phyloP scores from a whole-genome alignment of 2,113 vertebrate species.

The Hippocampus barbouri region DNA sequence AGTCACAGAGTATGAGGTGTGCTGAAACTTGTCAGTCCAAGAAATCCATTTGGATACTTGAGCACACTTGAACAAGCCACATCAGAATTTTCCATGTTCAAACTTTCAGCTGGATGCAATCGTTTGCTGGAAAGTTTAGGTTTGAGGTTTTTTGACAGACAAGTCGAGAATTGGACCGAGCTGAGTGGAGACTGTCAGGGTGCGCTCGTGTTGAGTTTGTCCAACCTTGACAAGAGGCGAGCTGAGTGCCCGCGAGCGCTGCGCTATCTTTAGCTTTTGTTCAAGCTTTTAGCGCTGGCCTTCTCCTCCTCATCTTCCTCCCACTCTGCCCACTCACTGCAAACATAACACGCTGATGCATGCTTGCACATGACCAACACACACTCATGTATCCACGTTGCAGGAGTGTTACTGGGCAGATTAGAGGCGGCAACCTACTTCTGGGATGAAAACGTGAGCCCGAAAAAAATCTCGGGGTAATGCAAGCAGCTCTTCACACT shows the following conservation, averaged over 20 bases:
- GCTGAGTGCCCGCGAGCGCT: constrained; percentile 66
- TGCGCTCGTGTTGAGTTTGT: constrained; percentile 7
- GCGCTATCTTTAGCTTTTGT: constrained; percentile 74
- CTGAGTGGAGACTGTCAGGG: constrained; percentile 10
- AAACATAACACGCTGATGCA: constrained; percentile 51
- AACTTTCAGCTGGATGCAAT: background rate
- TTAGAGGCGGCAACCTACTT: constrained; percentile 62
- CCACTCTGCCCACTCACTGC: constrained; percentile 56
- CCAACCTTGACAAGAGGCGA: constrained; percentile 65
- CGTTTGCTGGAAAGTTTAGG: background rate
- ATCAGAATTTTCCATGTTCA: background rate
- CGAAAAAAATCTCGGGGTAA: constrained; percentile 40
- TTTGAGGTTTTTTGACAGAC: background rate
- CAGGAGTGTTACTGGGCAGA: constrained; percentile 75
- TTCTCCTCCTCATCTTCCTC: constrained; percentile 48
- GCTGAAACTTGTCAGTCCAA: too few species aligned
- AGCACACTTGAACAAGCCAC: background rate
- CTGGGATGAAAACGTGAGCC: constrained; percentile 50
- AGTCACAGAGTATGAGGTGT: too few species aligned
- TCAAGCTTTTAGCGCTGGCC: constrained; percentile 63
- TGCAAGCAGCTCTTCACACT: constrained; percentile 6
- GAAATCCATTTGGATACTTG: too few species aligned
- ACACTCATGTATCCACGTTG: constrained; percentile 30
- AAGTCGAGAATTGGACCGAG: background rate
- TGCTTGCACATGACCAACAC: constrained; percentile 49